Conservation (phyloP, 2,113 vertebrate genomes). For the Spheniscus mendiculus region DNA sequence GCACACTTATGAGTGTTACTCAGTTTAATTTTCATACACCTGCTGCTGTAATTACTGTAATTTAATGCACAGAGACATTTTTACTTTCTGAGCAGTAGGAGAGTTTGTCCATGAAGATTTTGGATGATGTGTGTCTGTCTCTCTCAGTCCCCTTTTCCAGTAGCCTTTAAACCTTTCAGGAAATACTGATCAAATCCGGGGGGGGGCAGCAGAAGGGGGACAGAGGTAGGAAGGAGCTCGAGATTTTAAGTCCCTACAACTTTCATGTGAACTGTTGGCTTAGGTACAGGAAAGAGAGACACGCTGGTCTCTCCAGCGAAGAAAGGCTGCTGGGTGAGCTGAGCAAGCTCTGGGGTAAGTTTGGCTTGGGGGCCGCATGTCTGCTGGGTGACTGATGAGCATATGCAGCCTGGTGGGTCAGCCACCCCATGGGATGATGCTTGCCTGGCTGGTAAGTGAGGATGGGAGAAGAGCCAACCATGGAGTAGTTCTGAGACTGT, state of each 20-base stretch:
- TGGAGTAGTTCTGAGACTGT: accelerated
- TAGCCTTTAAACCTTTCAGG: not conserved
- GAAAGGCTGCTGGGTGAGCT: not conserved
- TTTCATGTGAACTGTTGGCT: not conserved
- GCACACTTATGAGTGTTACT: not conserved
- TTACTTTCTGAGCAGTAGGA: not conserved
- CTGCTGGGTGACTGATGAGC: not conserved
- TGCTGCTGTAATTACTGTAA: not conserved
- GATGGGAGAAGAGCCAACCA: accelerated
- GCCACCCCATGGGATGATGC: accelerated
- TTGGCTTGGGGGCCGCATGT: not conserved
- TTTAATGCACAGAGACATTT: not conserved
- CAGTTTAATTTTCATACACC: not conserved
- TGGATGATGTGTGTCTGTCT: not conserved
- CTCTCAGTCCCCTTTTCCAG: not conserved
- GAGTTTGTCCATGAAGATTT: not conserved
- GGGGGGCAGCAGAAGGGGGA: not conserved
- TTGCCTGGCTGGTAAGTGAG: not conserved
- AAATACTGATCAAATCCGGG: not conserved
- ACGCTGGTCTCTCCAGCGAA: not conserved
- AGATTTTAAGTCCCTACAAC: not conserved
- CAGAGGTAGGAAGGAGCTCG: not conserved
- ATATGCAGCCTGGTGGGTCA: not conserved
- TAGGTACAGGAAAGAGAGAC: not conserved
- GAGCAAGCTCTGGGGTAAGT: not conserved